Conservation (phyloP, 64 coral and sea anemone species). For the Catalaphyllia jardinei region DNA sequence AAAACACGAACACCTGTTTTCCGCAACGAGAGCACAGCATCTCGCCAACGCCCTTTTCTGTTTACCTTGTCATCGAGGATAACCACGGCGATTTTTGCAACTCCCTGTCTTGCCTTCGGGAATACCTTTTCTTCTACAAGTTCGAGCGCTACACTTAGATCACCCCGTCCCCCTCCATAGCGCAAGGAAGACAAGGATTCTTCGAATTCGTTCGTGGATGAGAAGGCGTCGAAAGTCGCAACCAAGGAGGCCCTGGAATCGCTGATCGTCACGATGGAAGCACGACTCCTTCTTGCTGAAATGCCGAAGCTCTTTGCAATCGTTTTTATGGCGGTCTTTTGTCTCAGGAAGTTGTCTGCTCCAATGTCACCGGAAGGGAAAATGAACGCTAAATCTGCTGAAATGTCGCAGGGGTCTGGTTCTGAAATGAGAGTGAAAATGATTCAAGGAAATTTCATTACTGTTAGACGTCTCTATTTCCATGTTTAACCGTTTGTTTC, state of each 20-base stretch:
- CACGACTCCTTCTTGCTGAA: neutral
- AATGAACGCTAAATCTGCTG: slow-evolving; percentile 31
- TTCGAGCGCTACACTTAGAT: neutral
- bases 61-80: neutral
- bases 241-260: neutral
- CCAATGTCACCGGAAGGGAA: slow-evolving; percentile 28
- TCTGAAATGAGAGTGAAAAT: neutral
- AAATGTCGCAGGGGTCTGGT: slow-evolving; percentile 28
- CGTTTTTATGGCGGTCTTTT: slow-evolving; percentile 29
- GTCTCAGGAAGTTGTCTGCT: neutral
- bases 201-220: neutral
- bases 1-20: slow-evolving; percentile 36
- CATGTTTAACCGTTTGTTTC: too few species aligned
- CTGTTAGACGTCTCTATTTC: neutral
- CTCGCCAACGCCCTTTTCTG: neutral
- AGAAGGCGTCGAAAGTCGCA: neutral
- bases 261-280: slow-evolving; percentile 22
- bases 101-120: neutral
- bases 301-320: slow-evolving; percentile 29
- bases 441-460: neutral
- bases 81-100: slow-evolving; percentile 22
- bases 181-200: neutral
- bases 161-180: neutral
- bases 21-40: slow-evolving; percentile 16
- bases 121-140: slow-evolving; percentile 27